A percentile compares a stretch with the other conserved stretches of the same genome.
Evolutionary conservation across 2,113 vertebrate species (phyloP).

Genomic region (Paradisaea rubra): DNA sequence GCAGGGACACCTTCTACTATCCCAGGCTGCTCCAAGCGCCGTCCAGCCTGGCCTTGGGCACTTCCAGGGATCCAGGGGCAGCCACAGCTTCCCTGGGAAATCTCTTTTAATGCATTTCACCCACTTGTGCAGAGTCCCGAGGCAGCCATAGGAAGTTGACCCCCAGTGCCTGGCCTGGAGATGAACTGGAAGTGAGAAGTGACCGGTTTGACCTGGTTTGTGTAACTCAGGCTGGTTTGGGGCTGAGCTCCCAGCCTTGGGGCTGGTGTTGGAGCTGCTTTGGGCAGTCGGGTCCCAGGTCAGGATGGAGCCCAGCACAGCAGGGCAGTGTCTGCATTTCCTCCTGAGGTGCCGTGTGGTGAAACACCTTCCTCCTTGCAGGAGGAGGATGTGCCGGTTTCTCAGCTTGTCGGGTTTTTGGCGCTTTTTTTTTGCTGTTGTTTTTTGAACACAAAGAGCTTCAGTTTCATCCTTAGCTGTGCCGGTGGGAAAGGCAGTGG

Average conservation of each 20-base stretch:
- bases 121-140: no score
- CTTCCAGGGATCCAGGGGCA: not conserved
- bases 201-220: not conserved
- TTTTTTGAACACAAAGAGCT: not conserved
- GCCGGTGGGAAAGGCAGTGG: not conserved
- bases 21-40: not conserved
- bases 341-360: not conserved
- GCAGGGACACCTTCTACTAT: not conserved
- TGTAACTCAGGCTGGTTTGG: accelerated
- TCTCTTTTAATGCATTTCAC: not conserved
- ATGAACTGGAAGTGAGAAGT: not conserved
- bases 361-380: not conserved
- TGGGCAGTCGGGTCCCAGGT: accelerated
- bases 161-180: not conserved
- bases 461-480: not conserved
- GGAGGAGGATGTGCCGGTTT: not conserved
- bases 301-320: not conserved
- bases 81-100: not conserved
- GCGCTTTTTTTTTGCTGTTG: not conserved
- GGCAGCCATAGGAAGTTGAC: not conserved
- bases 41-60: not conserved
- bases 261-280: not conserved
- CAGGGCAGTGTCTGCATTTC: not conserved
- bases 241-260: no score
- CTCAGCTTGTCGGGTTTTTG: not conserved